These are phyloP conservation scores for Sterrhoptilus dennistouni DNA, from an alignment of 2,113 vertebrate genomes.

Conservation along the genomic window DNA sequence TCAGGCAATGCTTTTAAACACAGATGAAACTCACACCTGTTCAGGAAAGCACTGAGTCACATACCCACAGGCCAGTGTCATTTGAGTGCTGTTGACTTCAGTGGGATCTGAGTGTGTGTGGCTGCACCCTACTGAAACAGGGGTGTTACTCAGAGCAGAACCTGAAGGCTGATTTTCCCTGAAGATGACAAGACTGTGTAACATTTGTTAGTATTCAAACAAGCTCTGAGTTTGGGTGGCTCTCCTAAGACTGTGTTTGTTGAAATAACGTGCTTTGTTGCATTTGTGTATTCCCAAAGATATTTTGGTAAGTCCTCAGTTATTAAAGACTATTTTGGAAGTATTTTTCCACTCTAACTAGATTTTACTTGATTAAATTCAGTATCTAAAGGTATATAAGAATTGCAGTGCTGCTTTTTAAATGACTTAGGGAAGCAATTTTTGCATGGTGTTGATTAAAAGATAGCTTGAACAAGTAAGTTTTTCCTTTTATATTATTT, in stretches of 20 bases:
- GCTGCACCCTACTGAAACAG: neutral
- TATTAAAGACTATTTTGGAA: neutral
- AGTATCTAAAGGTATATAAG: neutral
- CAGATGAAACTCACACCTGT: neutral
- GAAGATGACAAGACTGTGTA: neutral
- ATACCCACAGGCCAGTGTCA: neutral
- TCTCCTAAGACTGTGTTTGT: neutral
- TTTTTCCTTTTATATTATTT: neutral
- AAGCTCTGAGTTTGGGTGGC: neutral
- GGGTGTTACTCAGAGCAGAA: neutral
- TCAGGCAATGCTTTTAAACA: neutral
- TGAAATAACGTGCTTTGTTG: neutral
- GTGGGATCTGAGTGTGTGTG: neutral
- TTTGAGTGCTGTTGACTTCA: neutral
- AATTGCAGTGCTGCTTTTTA: neutral
- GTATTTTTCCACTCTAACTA: neutral
- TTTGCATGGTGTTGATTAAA: conserved; percentile 1
- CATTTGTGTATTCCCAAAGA: neutral
- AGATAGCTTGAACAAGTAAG: neutral
- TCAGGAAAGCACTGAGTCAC: neutral
- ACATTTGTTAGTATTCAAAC: neutral
- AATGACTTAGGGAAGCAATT: neutral
- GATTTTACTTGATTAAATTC: conserved; percentile 1
- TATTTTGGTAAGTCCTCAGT: neutral
- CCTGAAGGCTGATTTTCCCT: neutral